Percentiles rank a stretch among this genome's conserved stretches.
phyloP scores from a whole-genome alignment of 2,113 vertebrate species.

The Sturnira hondurensis region DNA sequence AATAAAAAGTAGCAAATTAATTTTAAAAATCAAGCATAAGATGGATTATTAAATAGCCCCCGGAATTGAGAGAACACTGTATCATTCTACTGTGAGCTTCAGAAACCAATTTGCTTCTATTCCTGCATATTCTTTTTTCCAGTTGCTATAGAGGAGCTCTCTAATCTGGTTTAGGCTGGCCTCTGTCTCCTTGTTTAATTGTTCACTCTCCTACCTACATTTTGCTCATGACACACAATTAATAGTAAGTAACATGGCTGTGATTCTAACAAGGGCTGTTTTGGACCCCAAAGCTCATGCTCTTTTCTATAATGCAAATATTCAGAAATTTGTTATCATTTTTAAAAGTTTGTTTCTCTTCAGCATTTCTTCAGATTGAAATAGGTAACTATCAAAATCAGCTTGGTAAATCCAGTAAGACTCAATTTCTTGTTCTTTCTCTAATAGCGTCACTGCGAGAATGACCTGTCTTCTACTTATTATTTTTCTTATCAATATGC shows the following conservation, averaged over 20 bases:
- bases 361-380: neutral
- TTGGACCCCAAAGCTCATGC: neutral
- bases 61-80: neutral
- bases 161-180: neutral
- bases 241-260: neutral
- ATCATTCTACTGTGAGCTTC: neutral
- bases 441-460: neutral
- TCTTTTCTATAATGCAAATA: neutral
- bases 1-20: neutral
- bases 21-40: neutral
- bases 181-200: neutral
- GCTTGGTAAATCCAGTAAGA: neutral
- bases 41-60: neutral
- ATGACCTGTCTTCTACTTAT: neutral
- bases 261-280: neutral
- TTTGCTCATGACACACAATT: neutral
- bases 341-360: neutral
- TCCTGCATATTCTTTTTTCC: neutral
- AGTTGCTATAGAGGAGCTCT: neutral
- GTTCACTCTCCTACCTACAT: neutral
- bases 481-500: neutral
- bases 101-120: neutral
- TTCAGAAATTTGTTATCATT: neutral
- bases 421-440: neutral
- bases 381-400: neutral